A percentile compares a stretch with the other conserved stretches of the same genome.
These are phyloP conservation scores for Plutomurus gul DNA, from an alignment of 1,140 invertebrate species.

Conservation along the genomic window DNA sequence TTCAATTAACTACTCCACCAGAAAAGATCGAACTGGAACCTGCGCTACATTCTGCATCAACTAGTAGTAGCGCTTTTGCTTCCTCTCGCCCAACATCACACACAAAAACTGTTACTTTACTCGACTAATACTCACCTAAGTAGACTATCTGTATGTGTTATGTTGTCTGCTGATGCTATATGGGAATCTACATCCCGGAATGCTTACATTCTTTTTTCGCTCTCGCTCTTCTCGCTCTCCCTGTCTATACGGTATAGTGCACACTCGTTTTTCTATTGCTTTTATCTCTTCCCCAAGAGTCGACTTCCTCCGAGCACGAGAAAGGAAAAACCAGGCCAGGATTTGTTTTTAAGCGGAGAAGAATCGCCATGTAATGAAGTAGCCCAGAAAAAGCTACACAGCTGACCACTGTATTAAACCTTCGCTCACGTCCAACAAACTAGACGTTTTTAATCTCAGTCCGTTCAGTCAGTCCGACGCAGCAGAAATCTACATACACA, in stretches of 20 bases:
- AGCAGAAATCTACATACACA: conserved; percentile 10
- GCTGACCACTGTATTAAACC: conserved; percentile 26
- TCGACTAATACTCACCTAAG: not conserved
- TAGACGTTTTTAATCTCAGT: conserved; percentile 2
- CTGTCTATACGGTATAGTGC: no score
- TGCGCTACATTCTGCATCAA: conserved; percentile 26
- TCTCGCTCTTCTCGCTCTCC: no score
- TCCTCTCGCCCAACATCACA: conserved; percentile 25
- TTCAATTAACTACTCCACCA: conserved; percentile 54
- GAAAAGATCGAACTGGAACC: conserved; percentile 45
- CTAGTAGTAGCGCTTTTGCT: not conserved
- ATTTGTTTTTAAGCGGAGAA: conserved; percentile 51
- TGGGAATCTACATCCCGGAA: not conserved
- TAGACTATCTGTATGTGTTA: not conserved
- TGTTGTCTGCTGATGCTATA: not conserved
- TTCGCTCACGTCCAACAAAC: conserved; percentile 15
- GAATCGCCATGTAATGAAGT: conserved; percentile 48
- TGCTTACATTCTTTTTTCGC: not conserved
- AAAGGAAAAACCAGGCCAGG: conserved; percentile 39
- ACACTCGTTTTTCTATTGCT: no score
- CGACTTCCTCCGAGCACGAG: not conserved
- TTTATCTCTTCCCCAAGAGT: conserved; percentile 34
- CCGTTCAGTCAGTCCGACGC: not conserved
- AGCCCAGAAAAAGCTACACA: conserved; percentile 8
- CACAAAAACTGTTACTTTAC: not conserved